These are phyloP conservation scores for Dryomyza anilis DNA, from an alignment of 2,888 invertebrate species.

Conservation along the genomic window DNA sequence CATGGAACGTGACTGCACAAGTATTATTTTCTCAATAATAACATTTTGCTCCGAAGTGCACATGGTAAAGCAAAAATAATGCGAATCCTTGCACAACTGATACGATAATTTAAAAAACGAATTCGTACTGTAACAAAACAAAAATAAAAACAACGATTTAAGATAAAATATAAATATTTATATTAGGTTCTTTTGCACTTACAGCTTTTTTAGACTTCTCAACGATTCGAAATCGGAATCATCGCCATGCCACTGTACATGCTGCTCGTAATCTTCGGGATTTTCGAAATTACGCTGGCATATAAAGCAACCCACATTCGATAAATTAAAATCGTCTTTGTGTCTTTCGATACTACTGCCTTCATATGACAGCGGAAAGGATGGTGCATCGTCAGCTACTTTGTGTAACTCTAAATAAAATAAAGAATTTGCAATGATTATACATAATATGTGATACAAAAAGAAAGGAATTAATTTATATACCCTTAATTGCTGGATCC, in stretches of 20 bases:
- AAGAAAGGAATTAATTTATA: not conserved
- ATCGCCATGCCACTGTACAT: conserved; percentile 52
- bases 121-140: conserved; percentile 35
- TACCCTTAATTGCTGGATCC: conserved; percentile 27
- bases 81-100: conserved; percentile 49
- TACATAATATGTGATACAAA: too few species aligned
- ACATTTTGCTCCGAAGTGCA: conserved; percentile 40
- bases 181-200: conserved; percentile 25
- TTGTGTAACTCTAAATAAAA: conserved; percentile 33
- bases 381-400: conserved; percentile 37
- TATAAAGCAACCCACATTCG: conserved; percentile 50
- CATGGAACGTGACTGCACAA: conserved; percentile 51
- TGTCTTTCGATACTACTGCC: conserved; percentile 38
- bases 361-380: conserved; percentile 43
- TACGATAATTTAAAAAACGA: conserved; percentile 47
- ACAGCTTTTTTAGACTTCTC: conserved; percentile 42
- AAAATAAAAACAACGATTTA: not conserved
- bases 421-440: not conserved
- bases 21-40: conserved; percentile 52
- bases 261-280: conserved; percentile 49
- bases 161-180: not conserved
- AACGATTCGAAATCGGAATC: conserved; percentile 53
- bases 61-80: conserved; percentile 53
- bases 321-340: conserved; percentile 40
- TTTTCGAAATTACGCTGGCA: conserved; percentile 51